Evolutionary conservation across 2,113 vertebrate genomes (phyloP).

Genomic region (Saccopteryx leptura): DNA sequence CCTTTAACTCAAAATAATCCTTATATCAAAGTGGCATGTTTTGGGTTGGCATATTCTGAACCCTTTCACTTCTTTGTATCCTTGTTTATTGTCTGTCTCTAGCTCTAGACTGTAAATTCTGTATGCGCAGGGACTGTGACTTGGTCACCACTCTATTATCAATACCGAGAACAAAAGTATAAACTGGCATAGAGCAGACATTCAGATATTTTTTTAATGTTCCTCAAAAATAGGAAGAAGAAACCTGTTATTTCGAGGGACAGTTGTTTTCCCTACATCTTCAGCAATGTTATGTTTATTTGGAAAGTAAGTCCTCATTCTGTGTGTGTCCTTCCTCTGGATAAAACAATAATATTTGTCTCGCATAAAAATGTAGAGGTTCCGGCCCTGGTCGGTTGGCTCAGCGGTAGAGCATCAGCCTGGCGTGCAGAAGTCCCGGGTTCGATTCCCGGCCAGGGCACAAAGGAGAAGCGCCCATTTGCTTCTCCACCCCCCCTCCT

Average conservation of each 20-base stretch:
- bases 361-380: neutral
- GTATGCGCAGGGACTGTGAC: neutral
- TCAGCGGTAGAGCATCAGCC: no score
- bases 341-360: conserved; percentile 3
- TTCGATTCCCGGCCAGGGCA: no score
- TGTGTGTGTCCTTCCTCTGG: neutral
- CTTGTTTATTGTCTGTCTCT: neutral
- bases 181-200: neutral
- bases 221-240: neutral
- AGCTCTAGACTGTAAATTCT: neutral
- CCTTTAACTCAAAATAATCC: neutral
- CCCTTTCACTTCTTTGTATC: neutral
- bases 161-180: neutral
- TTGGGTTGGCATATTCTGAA: neutral
- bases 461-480: no score
- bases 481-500: no score
- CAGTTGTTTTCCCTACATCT: neutral
- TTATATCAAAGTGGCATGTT: neutral
- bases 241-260: neutral
- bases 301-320: neutral
- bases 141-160: neutral
- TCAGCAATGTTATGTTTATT: neutral
- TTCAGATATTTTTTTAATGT: neutral
- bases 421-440: no score
- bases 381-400: no score